Conservation (phyloP, 1,140 invertebrate genomes). For the Drosophila sulfurigaster region DNA sequence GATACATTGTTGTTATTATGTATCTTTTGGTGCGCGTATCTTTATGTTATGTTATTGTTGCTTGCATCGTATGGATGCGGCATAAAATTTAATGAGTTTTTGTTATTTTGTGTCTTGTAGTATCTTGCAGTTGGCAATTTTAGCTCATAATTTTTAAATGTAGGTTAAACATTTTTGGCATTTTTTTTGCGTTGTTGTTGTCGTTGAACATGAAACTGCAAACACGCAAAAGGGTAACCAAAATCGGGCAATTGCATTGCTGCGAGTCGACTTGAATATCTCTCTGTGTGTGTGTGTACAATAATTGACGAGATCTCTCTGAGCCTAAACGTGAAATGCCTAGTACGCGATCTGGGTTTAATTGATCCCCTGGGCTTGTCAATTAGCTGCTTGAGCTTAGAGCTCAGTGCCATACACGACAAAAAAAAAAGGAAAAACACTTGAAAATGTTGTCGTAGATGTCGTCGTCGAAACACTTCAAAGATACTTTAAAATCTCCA, state of each 20-base stretch:
- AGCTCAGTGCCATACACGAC: constrained; percentile 16
- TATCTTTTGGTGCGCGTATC: constrained; percentile 48
- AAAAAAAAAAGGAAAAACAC: constrained; percentile 9
- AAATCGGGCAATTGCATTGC: constrained; percentile 67
- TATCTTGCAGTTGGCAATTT: constrained; percentile 36
- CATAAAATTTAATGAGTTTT: constrained; percentile 77
- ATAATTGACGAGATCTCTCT: neutral
- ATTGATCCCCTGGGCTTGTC: constrained; percentile 78
- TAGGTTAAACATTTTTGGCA: constrained; percentile 77
- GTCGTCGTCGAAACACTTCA: constrained; percentile 38
- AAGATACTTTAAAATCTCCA: constrained; percentile 51
- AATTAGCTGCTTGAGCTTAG: constrained; percentile 65
- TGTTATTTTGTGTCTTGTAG: constrained; percentile 7
- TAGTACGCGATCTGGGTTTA: constrained; percentile 41
- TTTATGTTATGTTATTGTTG: constrained; percentile 47
- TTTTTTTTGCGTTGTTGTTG: constrained; percentile 25
- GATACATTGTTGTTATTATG: constrained; percentile 32
- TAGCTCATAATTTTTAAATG: constrained; percentile 68
- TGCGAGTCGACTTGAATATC: constrained; percentile 9
- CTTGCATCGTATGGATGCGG: constrained; percentile 47
- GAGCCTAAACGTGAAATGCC: constrained; percentile 5
- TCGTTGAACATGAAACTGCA: constrained; percentile 3
- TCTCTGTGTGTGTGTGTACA: neutral
- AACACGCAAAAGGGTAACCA: constrained; percentile 58
- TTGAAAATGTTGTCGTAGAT: constrained; percentile 28